A percentile compares a stretch with the other conserved stretches of the same genome.
Evolutionary conservation across 1,140 invertebrate genomes (phyloP).

Genomic region (Glossosoma conforme): DNA sequence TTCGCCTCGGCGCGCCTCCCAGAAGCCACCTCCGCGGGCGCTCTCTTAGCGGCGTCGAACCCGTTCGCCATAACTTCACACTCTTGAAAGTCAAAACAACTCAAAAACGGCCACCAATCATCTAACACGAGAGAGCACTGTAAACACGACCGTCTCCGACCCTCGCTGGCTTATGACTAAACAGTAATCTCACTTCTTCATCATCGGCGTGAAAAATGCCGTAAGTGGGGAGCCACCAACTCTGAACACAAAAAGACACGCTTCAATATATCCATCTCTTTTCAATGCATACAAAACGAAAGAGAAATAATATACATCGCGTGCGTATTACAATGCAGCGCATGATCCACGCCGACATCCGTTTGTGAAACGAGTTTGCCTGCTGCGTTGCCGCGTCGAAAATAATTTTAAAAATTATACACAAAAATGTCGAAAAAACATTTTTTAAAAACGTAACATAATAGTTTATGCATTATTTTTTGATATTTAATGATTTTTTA

Average conservation of each 20-base stretch:
- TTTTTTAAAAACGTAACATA: background rate
- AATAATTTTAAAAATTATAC: slow-evolving; percentile 18
- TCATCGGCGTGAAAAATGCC: slow-evolving; percentile 25
- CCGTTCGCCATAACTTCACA: slow-evolving; percentile 33
- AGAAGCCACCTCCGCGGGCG: slow-evolving; percentile 41
- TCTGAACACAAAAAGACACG: background rate
- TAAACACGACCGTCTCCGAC: slow-evolving; percentile 17
- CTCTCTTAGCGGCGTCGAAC: slow-evolving; percentile 22
- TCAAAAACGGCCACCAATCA: slow-evolving; percentile 15
- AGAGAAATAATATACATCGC: too few relatives aligned
- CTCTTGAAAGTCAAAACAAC: slow-evolving; percentile 23
- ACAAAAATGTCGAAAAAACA: slow-evolving; percentile 39
- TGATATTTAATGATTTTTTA: slow-evolving; percentile 21
- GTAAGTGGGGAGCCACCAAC: slow-evolving; percentile 23
- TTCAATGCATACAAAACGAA: too few relatives aligned
- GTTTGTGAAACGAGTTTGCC: slow-evolving; percentile 62
- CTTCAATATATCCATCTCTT: slow-evolving; percentile 1
- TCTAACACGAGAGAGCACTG: slow-evolving; percentile 5
- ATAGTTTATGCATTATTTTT: slow-evolving; percentile 4
- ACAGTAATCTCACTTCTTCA: slow-evolving; percentile 27
- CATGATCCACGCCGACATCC: slow-evolving; percentile 50
- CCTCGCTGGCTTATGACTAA: slow-evolving; percentile 24
- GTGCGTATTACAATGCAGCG: slow-evolving; percentile 9
- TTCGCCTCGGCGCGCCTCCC: slow-evolving; percentile 46
- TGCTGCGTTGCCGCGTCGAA: slow-evolving; percentile 47